Percentiles rank a stretch among this genome's conserved stretches.
Evolutionary conservation across 2,888 invertebrate species (phyloP).

Genomic region (Terebella lapidaria): DNA sequence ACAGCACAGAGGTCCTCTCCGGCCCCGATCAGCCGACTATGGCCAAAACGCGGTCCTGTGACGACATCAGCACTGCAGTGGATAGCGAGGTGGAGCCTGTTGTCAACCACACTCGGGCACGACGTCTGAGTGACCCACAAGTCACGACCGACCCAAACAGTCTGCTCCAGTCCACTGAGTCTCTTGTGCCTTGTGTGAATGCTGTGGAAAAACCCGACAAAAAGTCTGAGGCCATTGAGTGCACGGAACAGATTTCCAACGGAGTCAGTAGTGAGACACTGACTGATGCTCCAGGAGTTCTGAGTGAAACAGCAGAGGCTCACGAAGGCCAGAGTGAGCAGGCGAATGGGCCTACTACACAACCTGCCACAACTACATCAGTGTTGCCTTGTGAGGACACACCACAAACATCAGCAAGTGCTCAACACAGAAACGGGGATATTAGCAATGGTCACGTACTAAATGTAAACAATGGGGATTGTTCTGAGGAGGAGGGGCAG

Average conservation of each 20-base stretch:
- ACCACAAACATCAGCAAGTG: too few species aligned
- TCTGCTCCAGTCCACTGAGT: background rate
- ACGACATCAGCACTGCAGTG: slow-evolving; percentile 67
- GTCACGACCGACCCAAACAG: slow-evolving; percentile 45
- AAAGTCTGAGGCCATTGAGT: background rate
- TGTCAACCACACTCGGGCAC: slow-evolving; percentile 54
- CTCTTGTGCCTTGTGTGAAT: background rate
- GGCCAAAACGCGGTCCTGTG: slow-evolving; percentile 76
- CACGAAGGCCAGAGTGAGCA: background rate
- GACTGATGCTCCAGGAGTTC: background rate
- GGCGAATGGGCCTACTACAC: background rate
- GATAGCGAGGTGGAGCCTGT: slow-evolving; percentile 34
- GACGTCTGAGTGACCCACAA: slow-evolving; percentile 76
- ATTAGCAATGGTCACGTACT: background rate
- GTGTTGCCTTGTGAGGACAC: too few species aligned
- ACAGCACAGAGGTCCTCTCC: background rate
- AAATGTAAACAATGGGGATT: background rate
- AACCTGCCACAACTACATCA: too few species aligned
- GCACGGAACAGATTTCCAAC: background rate
- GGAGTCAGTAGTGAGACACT: slow-evolving; percentile 1
- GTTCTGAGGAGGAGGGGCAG: background rate
- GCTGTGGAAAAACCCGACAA: background rate
- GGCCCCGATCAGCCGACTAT: slow-evolving; percentile 31
- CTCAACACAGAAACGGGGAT: too few species aligned
- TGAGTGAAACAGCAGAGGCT: background rate